Base-by-base conservation (phyloP, 2,888 invertebrate species). In the Erebia aethiops region DNA sequence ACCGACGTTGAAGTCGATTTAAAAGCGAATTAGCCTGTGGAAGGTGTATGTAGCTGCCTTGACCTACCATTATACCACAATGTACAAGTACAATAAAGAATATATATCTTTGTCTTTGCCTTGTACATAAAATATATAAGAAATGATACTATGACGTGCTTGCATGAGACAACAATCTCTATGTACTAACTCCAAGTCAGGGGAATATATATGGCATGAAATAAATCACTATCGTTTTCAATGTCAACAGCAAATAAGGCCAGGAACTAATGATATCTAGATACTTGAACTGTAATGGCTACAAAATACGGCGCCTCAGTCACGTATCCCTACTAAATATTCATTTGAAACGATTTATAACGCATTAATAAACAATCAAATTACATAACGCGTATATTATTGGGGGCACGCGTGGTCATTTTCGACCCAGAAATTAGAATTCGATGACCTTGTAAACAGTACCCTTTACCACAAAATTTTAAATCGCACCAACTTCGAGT, bases 201-300 rank as follows among this genome's bases (percentile, higher is more conserved):
- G 13, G 14, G 1, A n/a, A 46, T 46, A 43, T 46, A 43, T 18
- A 18, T 43, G 1, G 18, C 46, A 21, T 21, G 7, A 62, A 21
- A 49, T 62, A 21, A 62, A 62, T 62, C 62, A 62, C 62, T 62
- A 62, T 61, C 11, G 21, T 46, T 62, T 62, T 62, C 62, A 62
- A 62, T 62, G 62, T 21, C 62, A 62, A 49, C 21, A 16, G 43
- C 62, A 46, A 62, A 62, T 21, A 61, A 62, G 61, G 46, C 18
- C 16, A 60, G 16, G 8, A 18, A 11, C 61, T 62, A 49, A 62
- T 62, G 46, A 49, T 18, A 14, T 14, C 21, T 26, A 49, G 9
- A 21, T 14, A 21, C 13, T 35, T 35, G 35, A 46, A 13, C 18
- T 21, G n/a, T 41, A 60, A 41, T 16, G 60, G 14, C 41, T 16